Percentiles rank a stretch among this genome's conserved stretches.
Conservation (phyloP, 2,113 vertebrate genomes). For the Synodontis membranacea region DNA sequence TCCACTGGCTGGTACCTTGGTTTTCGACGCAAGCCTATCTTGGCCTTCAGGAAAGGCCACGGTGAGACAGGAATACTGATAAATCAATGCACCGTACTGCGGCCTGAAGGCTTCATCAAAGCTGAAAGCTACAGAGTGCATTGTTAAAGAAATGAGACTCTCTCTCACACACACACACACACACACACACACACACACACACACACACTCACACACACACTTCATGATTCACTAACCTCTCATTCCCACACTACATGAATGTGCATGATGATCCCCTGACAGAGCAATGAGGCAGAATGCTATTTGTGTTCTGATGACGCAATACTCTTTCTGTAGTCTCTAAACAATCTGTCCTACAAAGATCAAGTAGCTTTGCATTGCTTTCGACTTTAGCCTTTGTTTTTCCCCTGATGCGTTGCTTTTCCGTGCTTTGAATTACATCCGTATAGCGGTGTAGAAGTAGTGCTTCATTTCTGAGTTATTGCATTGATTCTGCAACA, state of each 20-base stretch:
- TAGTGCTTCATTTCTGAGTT: not conserved
- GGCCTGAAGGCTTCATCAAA: constrained; percentile 51
- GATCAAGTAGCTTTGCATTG: not conserved
- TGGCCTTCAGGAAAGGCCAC: constrained; percentile 65
- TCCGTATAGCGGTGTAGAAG: not conserved
- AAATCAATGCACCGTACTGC: constrained; percentile 48
- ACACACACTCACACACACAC: not conserved
- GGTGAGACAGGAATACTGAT: constrained; percentile 72
- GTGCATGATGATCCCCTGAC: constrained; percentile 30
- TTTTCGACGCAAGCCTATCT: constrained; percentile 69
- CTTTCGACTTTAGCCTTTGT: not conserved
- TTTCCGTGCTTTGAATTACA: not conserved
- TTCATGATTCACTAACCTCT: constrained; percentile 1
- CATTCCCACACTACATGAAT: constrained; percentile 21
- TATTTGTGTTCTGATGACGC: constrained; percentile 33
- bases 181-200: not conserved
- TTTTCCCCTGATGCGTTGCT: not conserved
- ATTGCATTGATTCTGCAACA: not conserved
- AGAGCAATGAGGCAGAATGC: constrained; percentile 22
- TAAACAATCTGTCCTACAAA: constrained; percentile 3
- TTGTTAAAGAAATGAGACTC: constrained; percentile 30
- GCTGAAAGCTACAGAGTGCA: constrained; percentile 54
- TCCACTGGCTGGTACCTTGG: constrained; percentile 67
- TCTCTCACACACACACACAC: constrained; percentile 3
- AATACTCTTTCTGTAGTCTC: constrained; percentile 16